These are phyloP conservation scores for Eupeodes latifasciatus DNA, from an alignment of 2,888 invertebrate genomes.

Conservation along the genomic window DNA sequence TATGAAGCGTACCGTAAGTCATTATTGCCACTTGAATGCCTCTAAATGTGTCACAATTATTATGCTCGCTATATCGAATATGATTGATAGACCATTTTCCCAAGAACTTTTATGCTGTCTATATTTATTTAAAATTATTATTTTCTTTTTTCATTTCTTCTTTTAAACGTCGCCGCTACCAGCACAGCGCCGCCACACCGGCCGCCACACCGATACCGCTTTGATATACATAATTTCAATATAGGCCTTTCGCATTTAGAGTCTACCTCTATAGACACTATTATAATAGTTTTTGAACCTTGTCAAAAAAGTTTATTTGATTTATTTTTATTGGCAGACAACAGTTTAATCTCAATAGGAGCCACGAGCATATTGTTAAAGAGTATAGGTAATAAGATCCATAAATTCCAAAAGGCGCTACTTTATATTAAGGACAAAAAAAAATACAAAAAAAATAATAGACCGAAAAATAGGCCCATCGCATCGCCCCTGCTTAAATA, in stretches of 20 bases:
- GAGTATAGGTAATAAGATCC: background rate
- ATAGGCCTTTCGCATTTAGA: background rate
- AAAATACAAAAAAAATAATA: background rate
- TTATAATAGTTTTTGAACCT: background rate
- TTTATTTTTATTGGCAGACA: conserved; percentile 17
- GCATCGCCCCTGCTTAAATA: background rate
- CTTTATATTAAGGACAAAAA: background rate
- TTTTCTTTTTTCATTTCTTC: background rate
- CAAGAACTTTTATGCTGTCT: background rate
- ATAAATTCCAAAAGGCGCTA: conserved; percentile 10
- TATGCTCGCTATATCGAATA: conserved; percentile 26
- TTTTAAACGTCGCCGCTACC: background rate
- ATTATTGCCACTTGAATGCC: conserved; percentile 47
- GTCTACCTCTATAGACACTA: background rate
- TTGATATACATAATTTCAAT: background rate
- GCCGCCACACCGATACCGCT: background rate
- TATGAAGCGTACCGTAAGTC: conserved; percentile 16
- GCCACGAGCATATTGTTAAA: conserved; percentile 25
- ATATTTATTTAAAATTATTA: background rate
- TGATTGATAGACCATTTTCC: conserved; percentile 28
- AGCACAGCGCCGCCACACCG: no score
- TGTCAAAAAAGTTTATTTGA: conserved; percentile 25
- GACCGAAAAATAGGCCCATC: conserved; percentile 5
- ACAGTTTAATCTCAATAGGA: conserved; percentile 7
- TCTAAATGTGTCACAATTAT: conserved; percentile 11